Conservation (phyloP, 2,797 vertebrate genomes). For the Enteromius afrohamiltoni region DNA sequence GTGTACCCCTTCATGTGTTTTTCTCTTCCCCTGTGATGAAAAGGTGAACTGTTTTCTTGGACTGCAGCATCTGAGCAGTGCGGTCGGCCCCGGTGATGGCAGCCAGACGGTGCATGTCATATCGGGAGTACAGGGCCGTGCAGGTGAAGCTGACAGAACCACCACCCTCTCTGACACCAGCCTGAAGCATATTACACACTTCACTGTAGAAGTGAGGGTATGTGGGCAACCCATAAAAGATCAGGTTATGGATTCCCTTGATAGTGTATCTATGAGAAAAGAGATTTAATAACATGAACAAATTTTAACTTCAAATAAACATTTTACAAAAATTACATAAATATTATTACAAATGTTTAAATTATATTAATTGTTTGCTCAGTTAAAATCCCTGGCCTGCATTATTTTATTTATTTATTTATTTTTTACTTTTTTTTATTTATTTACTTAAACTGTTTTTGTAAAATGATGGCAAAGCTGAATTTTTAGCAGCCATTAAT, state of each 20-base stretch:
- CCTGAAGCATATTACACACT: conserved; percentile 92
- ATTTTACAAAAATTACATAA: background rate
- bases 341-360: no score
- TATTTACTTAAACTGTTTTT: no score
- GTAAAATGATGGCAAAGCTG: no score
- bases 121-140: conserved; percentile 90
- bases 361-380: no score
- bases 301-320: background rate
- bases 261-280: conserved; percentile 82
- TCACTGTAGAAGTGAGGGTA: conserved; percentile 96
- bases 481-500: background rate
- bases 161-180: conserved; percentile 70
- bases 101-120: conserved; percentile 87
- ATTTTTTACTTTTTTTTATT: no score
- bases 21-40: conserved; percentile 89
- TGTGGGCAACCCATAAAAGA: conserved; percentile 93
- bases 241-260: conserved; percentile 90
- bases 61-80: conserved; percentile 90
- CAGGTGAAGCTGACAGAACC: conserved; percentile 89
- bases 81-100: conserved; percentile 86
- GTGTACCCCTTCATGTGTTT: conserved; percentile 15
- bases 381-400: background rate
- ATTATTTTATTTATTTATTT: no score
- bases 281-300: background rate
- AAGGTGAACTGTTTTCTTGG: conserved; percentile 89